Percentiles rank a stretch among this genome's conserved stretches.
Conservation (phyloP, 2,113 vertebrate genomes). For the Indicator indicator region DNA sequence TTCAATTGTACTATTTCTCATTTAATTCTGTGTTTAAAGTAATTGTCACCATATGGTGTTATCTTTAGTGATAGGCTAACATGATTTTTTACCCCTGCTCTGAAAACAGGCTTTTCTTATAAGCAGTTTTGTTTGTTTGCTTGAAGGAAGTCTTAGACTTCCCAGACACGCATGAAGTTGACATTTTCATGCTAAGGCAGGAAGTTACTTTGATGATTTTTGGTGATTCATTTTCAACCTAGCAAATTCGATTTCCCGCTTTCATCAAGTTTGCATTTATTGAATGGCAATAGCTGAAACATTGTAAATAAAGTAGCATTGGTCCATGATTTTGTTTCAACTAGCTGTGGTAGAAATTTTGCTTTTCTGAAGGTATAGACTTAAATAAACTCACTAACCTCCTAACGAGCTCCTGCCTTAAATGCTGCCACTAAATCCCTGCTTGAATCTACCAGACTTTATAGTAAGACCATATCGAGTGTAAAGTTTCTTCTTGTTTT, state of each 20-base stretch:
- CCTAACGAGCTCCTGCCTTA: background rate
- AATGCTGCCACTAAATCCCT: background rate
- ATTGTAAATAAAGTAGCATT: background rate
- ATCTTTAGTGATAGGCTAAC: background rate
- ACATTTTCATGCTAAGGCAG: background rate
- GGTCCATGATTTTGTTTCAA: background rate
- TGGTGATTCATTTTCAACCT: conserved; percentile 9
- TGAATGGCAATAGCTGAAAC: background rate
- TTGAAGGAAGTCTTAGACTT: conserved; percentile 10
- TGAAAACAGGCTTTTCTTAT: background rate
- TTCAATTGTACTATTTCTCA: conserved; percentile 33
- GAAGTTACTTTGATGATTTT: background rate
- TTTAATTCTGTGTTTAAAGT: conserved; percentile 22
- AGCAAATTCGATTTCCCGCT: background rate
- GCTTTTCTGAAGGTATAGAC: background rate
- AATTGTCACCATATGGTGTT: conserved; percentile 12
- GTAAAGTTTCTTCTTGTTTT: background rate
- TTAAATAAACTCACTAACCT: background rate
- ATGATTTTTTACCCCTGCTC: background rate
- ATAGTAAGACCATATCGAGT: background rate
- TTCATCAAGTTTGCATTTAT: background rate
- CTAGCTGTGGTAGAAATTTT: background rate
- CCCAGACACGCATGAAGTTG: background rate
- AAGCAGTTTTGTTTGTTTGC: conserved; percentile 2
- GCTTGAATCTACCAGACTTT: background rate